Evolutionary conservation across 2,797 vertebrate species (phyloP), one percentile per base, ranked within the genome.

Genomic region (Eidolon dupreanum): DNA sequence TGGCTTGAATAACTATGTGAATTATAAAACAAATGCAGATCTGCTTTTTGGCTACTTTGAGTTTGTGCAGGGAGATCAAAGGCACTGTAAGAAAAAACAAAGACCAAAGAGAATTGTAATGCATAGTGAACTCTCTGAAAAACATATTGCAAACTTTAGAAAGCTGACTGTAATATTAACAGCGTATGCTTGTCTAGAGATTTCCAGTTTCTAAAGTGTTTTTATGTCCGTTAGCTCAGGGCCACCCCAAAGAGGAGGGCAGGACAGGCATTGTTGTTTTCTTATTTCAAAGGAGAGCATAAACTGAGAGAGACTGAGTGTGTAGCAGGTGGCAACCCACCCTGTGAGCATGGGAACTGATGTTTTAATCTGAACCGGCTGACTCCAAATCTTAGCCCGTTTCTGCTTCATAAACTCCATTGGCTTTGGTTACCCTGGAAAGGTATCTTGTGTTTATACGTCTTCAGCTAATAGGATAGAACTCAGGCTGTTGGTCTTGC

Each of bases 1-100:
- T 89, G 51, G 53, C 85, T 66, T 77, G 55, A 93, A 66, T 78
- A 71, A 90, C 71, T 55, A 16, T 84, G 57, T 95, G 78, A 94
- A 88, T 87, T 95, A 70, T 43, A 81, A 93, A 94, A 93, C 43
- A 79, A 88, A 92, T 0, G n/a, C 71, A 86, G 86, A 93, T 59
- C 68, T 92, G 28, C 70, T 93, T 57, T 92, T 95, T 13, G 38
- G 73, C 20, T 41, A 74, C 77, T 92, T 66, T 36, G 92, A 88
- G 77, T n/a, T 65, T 31, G 8, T 82, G 36, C 49, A 53, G 90
- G 73, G 78, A 85, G 61, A 86, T 94, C 93, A 97, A 96, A 96
- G 90, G 93, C 90, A 74, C 33, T 2, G 1, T 31, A 36, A 94
- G 57, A 9, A 61, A 71, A 95, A 95, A 93, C 38, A 93, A 78